phyloP scores from a whole-genome alignment of 2,888 invertebrate genomes.

The Trichogramma evanescens region DNA sequence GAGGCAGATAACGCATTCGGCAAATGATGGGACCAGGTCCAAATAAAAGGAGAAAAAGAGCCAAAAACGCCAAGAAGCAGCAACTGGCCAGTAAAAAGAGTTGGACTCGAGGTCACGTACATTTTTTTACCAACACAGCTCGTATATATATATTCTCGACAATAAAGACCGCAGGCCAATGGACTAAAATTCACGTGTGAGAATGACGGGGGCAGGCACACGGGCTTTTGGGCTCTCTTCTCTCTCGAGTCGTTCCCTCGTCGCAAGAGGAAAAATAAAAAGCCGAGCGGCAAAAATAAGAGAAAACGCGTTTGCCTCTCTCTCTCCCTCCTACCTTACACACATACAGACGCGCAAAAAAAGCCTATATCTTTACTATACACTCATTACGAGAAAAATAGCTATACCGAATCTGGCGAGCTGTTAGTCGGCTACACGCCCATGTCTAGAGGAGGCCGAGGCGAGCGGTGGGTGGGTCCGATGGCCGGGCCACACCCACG shows the following conservation, averaged over 20 bases:
- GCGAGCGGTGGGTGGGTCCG: slow-evolving; percentile 13
- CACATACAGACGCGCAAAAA: background rate
- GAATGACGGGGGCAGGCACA: too few species aligned
- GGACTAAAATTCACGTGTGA: background rate
- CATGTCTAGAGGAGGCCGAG: slow-evolving; percentile 19
- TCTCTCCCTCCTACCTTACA: too few species aligned
- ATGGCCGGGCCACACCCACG: slow-evolving; percentile 2
- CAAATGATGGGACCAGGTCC: slow-evolving; percentile 18
- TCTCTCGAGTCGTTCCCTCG: too few species aligned
- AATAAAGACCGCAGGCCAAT: slow-evolving; percentile 32
- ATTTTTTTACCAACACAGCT: slow-evolving; percentile 44
- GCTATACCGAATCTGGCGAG: slow-evolving; percentile 6
- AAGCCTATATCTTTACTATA: too few species aligned
- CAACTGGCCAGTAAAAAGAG: background rate
- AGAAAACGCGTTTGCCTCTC: background rate
- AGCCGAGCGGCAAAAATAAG: background rate
- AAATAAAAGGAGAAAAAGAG: background rate
- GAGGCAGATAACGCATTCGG: slow-evolving; percentile 39
- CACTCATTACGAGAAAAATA: background rate
- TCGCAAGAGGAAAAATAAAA: too few species aligned
- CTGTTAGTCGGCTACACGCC: slow-evolving; percentile 5
- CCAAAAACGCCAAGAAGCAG: background rate
- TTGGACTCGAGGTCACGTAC: slow-evolving; percentile 27
- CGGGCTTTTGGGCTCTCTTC: too few species aligned
- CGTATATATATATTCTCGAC: slow-evolving; percentile 17